phyloP scores from a whole-genome alignment of 2,888 invertebrate species.

The Arenicola marina region DNA sequence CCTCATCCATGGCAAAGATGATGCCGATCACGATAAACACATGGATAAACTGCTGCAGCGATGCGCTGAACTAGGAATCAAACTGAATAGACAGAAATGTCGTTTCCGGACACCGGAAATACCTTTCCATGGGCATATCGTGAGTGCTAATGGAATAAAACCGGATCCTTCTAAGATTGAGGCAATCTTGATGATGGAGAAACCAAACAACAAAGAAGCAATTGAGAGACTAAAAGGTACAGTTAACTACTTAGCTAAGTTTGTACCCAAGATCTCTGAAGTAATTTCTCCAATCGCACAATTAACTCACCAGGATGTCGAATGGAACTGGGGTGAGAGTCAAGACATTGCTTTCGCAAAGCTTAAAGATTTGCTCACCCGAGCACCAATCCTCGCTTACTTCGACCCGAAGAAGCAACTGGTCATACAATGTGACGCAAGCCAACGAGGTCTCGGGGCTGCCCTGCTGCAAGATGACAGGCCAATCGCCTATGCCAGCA shows the following conservation, averaged over 20 bases:
- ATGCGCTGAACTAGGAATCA: conserved; percentile 5
- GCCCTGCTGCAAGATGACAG: conserved; percentile 29
- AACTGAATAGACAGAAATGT: not conserved
- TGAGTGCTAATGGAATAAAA: conserved; percentile 2
- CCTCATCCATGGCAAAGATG: conserved; percentile 9
- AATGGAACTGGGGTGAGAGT: conserved; percentile 3
- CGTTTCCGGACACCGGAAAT: not conserved
- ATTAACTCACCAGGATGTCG: not conserved
- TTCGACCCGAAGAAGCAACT: conserved; percentile 13
- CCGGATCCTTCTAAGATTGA: conserved; percentile 10
- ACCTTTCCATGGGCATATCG: not conserved
- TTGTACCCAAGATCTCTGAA: not conserved
- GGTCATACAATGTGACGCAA: conserved; percentile 21
- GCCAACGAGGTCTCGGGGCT: conserved; percentile 17
- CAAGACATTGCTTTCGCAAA: conserved; percentile 13
- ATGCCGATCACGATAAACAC: not conserved
- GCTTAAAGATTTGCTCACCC: conserved; percentile 10
- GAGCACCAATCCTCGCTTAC: conserved; percentile 10
- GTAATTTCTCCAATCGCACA: not conserved
- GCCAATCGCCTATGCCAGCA: conserved; percentile 32
- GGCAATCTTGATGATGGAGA: conserved; percentile 2
- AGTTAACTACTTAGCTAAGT: not conserved
- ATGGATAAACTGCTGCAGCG: conserved; percentile 7
- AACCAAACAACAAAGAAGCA: not conserved
- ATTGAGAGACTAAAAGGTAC: not conserved